Conservation (phyloP, 2,888 invertebrate species). For the Synergus japonicus region DNA sequence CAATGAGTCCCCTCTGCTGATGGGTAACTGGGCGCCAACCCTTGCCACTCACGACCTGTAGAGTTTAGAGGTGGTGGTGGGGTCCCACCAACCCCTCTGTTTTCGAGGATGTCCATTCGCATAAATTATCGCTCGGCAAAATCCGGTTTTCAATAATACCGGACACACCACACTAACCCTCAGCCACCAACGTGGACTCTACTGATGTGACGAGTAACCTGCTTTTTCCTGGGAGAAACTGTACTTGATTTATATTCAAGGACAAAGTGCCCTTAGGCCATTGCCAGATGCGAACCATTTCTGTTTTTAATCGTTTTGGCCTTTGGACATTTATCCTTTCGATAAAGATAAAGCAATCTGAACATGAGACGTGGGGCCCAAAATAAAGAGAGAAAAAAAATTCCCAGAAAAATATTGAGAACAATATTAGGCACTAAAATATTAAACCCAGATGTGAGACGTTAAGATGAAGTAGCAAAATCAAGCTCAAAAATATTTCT, state of each 20-base stretch:
- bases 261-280: constrained; percentile 18
- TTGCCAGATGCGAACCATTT: constrained; percentile 4
- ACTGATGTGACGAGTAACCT: constrained; percentile 46
- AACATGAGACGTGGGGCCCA: background rate
- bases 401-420: too few relatives aligned
- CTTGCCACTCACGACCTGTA: constrained; percentile 53
- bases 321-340: constrained; percentile 1
- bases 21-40: constrained; percentile 42
- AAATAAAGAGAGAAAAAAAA: too few relatives aligned
- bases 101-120: constrained; percentile 51
- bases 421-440: too few relatives aligned
- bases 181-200: background rate
- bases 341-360: background rate
- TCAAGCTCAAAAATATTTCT: too few relatives aligned
- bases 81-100: constrained; percentile 48
- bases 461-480: too few relatives aligned
- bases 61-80: constrained; percentile 57
- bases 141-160: constrained; percentile 66
- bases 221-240: constrained; percentile 41
- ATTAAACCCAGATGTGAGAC: too few relatives aligned
- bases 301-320: background rate
- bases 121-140: constrained; percentile 56
- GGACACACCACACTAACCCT: constrained; percentile 18
- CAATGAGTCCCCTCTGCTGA: constrained; percentile 25
- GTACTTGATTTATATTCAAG: constrained; percentile 30